These are phyloP conservation scores for Coregonus suidteri DNA, from an alignment of 2,797 vertebrate species.

Conservation along the genomic window DNA sequence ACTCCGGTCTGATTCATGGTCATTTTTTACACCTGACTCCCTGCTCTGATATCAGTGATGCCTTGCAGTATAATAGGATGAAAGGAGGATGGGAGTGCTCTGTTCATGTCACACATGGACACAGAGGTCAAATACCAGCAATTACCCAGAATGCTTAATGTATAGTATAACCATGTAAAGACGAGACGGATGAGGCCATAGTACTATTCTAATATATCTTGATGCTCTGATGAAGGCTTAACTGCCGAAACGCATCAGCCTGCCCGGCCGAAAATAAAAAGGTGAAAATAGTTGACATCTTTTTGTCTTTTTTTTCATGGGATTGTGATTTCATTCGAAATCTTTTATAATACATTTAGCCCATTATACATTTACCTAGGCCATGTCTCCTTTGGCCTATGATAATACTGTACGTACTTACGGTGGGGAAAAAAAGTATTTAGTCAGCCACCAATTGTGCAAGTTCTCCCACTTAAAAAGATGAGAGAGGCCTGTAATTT, in stretches of 20 bases:
- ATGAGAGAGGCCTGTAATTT: no score
- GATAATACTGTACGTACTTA: neutral
- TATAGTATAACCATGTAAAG: constrained; percentile 1
- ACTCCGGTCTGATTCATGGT: constrained; percentile 61
- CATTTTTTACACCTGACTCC: constrained; percentile 49
- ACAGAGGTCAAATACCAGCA: constrained; percentile 30
- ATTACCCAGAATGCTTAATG: constrained; percentile 14
- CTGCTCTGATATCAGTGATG: constrained; percentile 42
- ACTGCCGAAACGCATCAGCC: no score
- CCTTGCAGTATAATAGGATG: constrained; percentile 56
- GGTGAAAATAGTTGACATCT: no score
- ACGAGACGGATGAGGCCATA: constrained; percentile 5
- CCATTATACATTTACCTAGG: neutral
- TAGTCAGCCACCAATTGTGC: no score
- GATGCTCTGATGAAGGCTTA: neutral
- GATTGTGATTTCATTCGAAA: no score
- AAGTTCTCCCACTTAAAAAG: no score
- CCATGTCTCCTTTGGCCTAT: neutral
- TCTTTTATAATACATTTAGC: neutral
- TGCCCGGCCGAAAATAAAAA: no score
- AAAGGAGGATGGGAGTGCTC: constrained; percentile 24
- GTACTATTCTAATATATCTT: constrained; percentile 3
- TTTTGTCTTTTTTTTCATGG: no score
- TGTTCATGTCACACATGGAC: constrained; percentile 27
- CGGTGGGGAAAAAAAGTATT: no score